Evolutionary conservation across 2,113 vertebrate species (phyloP), one percentile per base, ranked within the genome.

Genomic region (Centropus bengalensis): DNA sequence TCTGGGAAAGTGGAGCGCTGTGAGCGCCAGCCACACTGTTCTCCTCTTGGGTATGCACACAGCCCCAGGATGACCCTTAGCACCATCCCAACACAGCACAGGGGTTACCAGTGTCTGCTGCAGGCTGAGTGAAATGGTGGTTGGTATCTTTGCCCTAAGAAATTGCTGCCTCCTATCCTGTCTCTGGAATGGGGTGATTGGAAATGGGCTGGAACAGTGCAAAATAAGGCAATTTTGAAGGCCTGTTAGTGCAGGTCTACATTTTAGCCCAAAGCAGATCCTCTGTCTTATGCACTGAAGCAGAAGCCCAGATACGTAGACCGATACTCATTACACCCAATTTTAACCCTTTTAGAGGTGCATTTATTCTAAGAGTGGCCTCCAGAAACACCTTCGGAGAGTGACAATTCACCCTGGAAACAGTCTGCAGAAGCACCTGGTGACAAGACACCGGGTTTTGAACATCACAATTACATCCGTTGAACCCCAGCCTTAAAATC

Each of bases 21-120:
- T 14, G 54, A 56, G 32, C 54, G 60, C 8, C 45, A 33, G 1
- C 28, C 0, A 0, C 28, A 12, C 3, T 4, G 1, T 22, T 21
- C 19, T 66, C 30, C 26, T 84, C 47, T 33, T 4, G 26, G 47
- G 71, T 23, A 8, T 16, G 42, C 2, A 9, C 49, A 8, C 21
- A 56, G 47, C 32, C 27, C 9, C 3, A 1, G 47, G 32, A 36
- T 64, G 56, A 24, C 28, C 32, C 33, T 20, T 30, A 13, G 49
- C 27, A 54, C 4, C 52, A 11, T 1, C 58, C 45, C 14, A 4
- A 0, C 0, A 0, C 0, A 5, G n/a, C 24, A 6, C 36, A 4
- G n/a, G n/a, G 9, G 23, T 13, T n/a, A n/a, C 26, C 0, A 0
- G 14, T 10, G 21, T 6, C 63, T 62, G 45, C 82, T 13, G 30